A percentile compares a stretch with the other conserved stretches of the same genome.
phyloP scores from a whole-genome alignment of 2,797 vertebrate genomes.

The Glossophaga mutica region DNA sequence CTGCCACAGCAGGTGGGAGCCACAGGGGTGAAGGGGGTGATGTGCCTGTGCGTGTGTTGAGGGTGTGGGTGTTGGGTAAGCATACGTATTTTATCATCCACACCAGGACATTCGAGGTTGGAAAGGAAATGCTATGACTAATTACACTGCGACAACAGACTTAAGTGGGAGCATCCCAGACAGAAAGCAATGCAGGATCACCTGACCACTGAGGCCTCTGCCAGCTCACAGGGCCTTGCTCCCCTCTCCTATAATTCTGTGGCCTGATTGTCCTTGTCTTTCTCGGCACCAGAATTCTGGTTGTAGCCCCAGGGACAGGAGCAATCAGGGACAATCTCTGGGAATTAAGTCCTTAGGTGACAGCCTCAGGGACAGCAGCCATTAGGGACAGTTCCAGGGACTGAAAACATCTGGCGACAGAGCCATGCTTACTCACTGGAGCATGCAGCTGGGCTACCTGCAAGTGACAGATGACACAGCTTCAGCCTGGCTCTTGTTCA shows the following conservation, averaged over 20 bases:
- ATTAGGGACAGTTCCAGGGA: neutral
- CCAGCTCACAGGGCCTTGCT: neutral
- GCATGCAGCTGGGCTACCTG: neutral
- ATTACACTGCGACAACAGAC: neutral
- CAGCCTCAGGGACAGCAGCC: slow-evolving; percentile 7
- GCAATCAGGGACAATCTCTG: neutral
- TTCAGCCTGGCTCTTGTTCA: slow-evolving; percentile 6
- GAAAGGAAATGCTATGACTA: neutral
- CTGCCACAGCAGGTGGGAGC: neutral
- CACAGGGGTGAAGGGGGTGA: neutral
- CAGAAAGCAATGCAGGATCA: neutral
- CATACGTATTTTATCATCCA: neutral
- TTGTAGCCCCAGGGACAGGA: neutral
- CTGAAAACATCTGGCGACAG: neutral
- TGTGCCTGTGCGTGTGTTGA: neutral
- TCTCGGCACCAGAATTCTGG: neutral
- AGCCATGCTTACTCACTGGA: neutral
- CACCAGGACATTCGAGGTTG: neutral
- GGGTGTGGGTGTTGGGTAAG: neutral
- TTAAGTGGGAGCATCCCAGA: neutral
- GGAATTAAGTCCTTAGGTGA: slow-evolving; percentile 24
- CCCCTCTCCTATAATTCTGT: neutral
- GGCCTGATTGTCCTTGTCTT: neutral
- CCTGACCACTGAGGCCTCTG: neutral
- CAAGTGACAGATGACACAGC: neutral